Conservation (phyloP, 2,113 vertebrate species). For the Equus quagga region DNA sequence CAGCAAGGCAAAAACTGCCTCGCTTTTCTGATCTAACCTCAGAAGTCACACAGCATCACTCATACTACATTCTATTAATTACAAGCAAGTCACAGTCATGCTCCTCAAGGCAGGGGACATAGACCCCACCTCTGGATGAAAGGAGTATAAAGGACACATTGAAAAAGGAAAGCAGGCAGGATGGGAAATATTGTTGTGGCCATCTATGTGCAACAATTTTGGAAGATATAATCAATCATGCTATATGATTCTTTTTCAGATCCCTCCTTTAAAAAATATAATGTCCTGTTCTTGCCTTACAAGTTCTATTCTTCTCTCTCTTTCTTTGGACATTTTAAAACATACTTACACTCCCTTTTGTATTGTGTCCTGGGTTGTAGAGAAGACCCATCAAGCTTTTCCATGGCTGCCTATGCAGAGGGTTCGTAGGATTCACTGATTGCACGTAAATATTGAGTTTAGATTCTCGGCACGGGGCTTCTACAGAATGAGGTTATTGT, state of each 20-base stretch:
- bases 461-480: background rate
- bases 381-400: background rate
- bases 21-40: background rate
- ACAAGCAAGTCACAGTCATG: background rate
- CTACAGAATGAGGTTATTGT: background rate
- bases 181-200: background rate
- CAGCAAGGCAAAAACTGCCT: background rate
- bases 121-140: background rate
- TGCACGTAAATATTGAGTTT: slow-evolving; percentile 12
- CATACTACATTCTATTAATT: background rate
- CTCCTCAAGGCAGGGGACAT: background rate
- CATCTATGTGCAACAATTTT: background rate
- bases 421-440: background rate
- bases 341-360: background rate
- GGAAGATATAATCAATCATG: background rate
- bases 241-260: background rate
- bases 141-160: background rate
- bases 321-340: background rate
- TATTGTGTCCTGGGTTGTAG: background rate
- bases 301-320: background rate
- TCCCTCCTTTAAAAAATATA: background rate
- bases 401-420: background rate
- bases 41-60: background rate
- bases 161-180: background rate
- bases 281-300: background rate